Evolutionary conservation across 2,888 invertebrate species (phyloP).

Genomic region (Chironomus riparius): DNA sequence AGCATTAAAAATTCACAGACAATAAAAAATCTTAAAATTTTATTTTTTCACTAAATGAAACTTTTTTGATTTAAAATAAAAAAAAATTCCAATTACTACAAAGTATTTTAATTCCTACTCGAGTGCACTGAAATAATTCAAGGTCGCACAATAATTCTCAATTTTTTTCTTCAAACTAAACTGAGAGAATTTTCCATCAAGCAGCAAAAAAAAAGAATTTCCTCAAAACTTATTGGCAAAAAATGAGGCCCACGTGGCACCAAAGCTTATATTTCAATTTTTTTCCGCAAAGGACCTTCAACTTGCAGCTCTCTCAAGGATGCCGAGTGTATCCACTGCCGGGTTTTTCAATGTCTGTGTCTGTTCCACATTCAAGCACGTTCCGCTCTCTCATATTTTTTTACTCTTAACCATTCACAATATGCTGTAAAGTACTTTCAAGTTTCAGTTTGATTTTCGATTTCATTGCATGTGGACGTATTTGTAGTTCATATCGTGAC

Average conservation of each 20-base stretch:
- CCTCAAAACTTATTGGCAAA: background rate
- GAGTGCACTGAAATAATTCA: background rate
- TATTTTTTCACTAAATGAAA: too few species aligned
- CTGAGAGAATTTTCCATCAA: background rate
- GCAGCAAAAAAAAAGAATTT: background rate
- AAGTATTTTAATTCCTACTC: background rate
- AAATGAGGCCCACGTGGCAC: background rate
- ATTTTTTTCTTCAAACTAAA: background rate
- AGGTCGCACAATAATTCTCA: background rate
- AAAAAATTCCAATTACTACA: background rate
- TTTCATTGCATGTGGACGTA: background rate
- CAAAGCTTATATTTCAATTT: too few species aligned
- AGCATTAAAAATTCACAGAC: too few species aligned
- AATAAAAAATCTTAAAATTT: too few species aligned
- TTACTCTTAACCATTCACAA: background rate
- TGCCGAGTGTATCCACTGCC: background rate
- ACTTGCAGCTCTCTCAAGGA: constrained; percentile 2
- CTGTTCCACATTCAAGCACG: background rate
- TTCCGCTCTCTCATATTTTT: background rate
- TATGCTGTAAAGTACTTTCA: background rate
- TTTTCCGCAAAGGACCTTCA: background rate
- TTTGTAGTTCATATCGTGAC: background rate
- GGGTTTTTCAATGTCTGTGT: background rate
- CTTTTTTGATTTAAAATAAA: too few species aligned
- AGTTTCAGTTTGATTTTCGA: background rate